Conservation (phyloP, 2,888 invertebrate species). For the Parnassius glacialis region DNA sequence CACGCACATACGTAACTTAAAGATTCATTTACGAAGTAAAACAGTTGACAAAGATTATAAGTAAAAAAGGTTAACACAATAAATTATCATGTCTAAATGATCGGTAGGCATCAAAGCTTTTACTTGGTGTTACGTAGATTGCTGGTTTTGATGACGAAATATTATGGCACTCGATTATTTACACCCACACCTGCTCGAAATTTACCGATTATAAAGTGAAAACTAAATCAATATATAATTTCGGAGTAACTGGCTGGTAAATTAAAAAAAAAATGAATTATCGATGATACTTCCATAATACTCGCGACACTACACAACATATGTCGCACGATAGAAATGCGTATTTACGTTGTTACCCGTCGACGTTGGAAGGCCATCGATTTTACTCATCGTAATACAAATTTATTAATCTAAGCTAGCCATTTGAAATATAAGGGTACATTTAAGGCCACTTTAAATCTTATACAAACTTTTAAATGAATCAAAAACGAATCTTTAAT, state of each 20-base stretch:
- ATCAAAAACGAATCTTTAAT: constrained; percentile 2
- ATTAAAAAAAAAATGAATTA: too few species aligned
- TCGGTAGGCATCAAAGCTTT: constrained; percentile 7
- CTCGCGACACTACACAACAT: too few species aligned
- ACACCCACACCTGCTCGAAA: background rate
- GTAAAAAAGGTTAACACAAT: background rate
- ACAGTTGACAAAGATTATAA: background rate
- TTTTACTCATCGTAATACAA: background rate
- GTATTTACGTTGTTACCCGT: too few species aligned
- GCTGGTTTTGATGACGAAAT: background rate
- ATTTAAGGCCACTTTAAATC: constrained; percentile 21
- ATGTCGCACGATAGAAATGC: too few species aligned
- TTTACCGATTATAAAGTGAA: too few species aligned
- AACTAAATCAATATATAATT: too few species aligned
- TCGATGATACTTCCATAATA: too few species aligned
- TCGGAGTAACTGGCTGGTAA: too few species aligned
- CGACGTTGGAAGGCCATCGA: background rate
- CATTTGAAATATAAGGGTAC: constrained; percentile 13
- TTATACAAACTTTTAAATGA: background rate
- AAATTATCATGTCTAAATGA: background rate
- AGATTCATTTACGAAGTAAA: background rate
- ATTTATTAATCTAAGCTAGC: constrained; percentile 7
- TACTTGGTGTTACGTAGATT: constrained; percentile 1
- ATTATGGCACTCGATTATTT: background rate
- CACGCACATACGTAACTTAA: background rate